Evolutionary conservation across 1,140 invertebrate genomes (phyloP).

Genomic region (Drosophila melanogaster): DNA sequence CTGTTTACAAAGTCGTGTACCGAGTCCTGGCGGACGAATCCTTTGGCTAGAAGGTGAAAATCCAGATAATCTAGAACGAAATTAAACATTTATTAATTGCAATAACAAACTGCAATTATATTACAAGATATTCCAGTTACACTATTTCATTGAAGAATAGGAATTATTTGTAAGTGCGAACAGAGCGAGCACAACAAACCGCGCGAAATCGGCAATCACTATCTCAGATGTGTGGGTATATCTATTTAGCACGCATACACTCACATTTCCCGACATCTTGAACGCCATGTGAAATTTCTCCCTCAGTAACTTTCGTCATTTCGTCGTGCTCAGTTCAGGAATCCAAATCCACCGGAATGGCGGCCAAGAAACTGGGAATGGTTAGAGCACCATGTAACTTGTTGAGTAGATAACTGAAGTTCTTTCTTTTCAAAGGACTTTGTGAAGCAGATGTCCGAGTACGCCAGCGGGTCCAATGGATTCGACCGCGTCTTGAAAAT

Average conservation of each 20-base stretch:
- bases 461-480: constrained; percentile 61
- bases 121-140: neutral
- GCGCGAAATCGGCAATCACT: constrained; percentile 1
- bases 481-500: constrained; percentile 85
- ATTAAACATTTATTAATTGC: neutral
- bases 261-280: constrained; percentile 44
- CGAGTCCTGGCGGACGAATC: constrained; percentile 44
- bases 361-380: constrained; percentile 79
- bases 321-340: constrained; percentile 28
- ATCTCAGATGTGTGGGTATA: neutral
- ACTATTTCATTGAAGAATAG: neutral
- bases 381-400: neutral
- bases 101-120: too few species aligned
- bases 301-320: constrained; percentile 40
- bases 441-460: constrained; percentile 77
- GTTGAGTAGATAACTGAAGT: neutral
- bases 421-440: constrained; percentile 47
- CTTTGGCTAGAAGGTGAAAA: constrained; percentile 34
- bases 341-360: constrained; percentile 50
- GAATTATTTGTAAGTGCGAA: constrained; percentile 22
- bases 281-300: constrained; percentile 7
- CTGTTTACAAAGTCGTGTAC: constrained; percentile 47
- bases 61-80: neutral
- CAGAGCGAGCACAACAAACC: constrained; percentile 65
- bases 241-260: constrained; percentile 6